Base-by-base conservation (phyloP, 2,797 vertebrate genomes). In the Chrosomus eos region DNA sequence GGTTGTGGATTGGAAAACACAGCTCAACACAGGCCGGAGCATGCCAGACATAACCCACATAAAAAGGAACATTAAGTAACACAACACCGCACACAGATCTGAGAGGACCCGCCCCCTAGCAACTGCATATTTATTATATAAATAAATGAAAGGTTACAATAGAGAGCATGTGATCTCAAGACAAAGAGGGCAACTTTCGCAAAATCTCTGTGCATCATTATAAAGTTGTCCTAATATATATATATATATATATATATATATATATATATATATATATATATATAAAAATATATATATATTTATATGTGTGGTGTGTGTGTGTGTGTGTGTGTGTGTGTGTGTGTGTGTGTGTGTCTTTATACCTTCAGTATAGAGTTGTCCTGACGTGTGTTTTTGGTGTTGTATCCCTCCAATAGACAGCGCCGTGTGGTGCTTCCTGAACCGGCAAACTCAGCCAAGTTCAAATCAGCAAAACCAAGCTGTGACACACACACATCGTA, bases 321-420 rank as follows among this genome's bases (percentile, higher is more conserved):
- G 5, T 28, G 62, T 33, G 16, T 26, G 31, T 48, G 18, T 23
- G 18, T 43, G 3, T 28, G 64, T 36, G 5, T 74, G n/a, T 31
- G 21, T 76, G 26, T 0, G 1, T 72, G 43, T 40, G 33, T 18
- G 28, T 74, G 23, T 26, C 3, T 80, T 23, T 40, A 90, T 94
- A 98, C 98, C 97, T 99, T 99, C 85, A 99, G 96, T 92, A 99
- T 99, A 73, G 98, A 99, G 93, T 99, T 99, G 90, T 99, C 98
- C 88, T 99, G 98, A 87, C 98, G 96, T 84, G 96, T 98, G 92
- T 98, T 96, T 93, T 99, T 99, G 91, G 97, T 99, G 91, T 99
- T 96, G 86, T 99, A 99, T 85, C 98, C 98, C 92, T 99, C 98
- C 80, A 99, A 93, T 86, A 99, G 96, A 92, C 97, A 99, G 53